Conservation (phyloP, 2,113 vertebrate genomes). For the Podarcis raffonei region DNA sequence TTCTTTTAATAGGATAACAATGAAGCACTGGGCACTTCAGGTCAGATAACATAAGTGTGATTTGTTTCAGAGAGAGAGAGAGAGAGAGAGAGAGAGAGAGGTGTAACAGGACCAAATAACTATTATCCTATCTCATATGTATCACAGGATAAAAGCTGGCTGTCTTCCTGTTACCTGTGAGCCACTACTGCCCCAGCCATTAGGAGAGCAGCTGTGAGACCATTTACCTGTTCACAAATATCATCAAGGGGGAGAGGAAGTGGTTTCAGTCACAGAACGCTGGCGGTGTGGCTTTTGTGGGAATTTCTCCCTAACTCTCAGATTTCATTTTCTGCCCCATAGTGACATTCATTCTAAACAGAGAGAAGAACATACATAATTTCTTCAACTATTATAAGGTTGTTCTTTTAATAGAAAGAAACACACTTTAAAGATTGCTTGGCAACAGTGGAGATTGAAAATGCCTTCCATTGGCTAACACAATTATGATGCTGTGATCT, state of each 20-base stretch:
- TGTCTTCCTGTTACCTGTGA: background rate
- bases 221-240: background rate
- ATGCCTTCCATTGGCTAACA: background rate
- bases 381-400: background rate
- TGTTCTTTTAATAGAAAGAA: background rate
- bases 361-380: background rate
- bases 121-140: constrained; percentile 40
- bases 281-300: background rate
- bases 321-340: background rate
- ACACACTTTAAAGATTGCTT: background rate
- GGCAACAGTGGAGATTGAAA: background rate
- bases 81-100: too few species aligned
- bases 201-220: background rate
- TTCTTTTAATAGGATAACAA: constrained; percentile 67
- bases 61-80: constrained; percentile 53
- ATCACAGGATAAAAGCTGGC: constrained; percentile 22
- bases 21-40: constrained; percentile 61
- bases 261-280: accelerated
- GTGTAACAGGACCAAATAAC: constrained; percentile 52
- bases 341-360: background rate
- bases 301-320: background rate
- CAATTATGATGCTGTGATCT: background rate
- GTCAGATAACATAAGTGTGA: constrained; percentile 61
- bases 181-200: background rate
- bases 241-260: background rate